Conservation (phyloP, 1,140 invertebrate species). For the Rhopalosiphum padi region DNA sequence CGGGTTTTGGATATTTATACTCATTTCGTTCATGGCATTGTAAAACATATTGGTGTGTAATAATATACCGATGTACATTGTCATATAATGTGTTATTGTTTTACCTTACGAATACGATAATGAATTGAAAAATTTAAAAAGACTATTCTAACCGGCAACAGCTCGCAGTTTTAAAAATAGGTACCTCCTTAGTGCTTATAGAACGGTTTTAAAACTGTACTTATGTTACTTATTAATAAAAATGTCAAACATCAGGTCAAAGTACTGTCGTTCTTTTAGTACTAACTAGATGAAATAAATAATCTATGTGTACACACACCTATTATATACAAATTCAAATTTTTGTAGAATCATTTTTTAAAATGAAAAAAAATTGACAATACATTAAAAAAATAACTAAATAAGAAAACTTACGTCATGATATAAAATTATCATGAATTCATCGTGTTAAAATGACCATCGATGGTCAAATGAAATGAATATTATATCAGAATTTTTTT, state of each 20-base stretch:
- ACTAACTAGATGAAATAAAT: too few relatives aligned
- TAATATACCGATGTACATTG: background rate
- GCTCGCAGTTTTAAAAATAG: background rate
- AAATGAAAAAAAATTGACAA: background rate
- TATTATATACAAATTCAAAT: background rate
- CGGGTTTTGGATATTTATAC: background rate
- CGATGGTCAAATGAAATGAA: background rate
- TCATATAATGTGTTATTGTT: background rate
- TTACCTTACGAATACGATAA: background rate
- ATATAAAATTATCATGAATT: background rate
- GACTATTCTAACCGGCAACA: background rate
- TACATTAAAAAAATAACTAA: too few relatives aligned
- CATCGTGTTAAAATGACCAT: background rate
- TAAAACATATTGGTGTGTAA: background rate
- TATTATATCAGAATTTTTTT: background rate
- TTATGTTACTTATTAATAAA: background rate
- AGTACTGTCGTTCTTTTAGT: background rate
- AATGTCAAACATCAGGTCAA: background rate
- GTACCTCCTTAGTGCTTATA: background rate
- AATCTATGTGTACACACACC: too few relatives aligned
- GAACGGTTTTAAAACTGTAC: too few relatives aligned
- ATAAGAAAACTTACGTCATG: background rate
- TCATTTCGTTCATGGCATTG: background rate
- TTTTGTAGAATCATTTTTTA: background rate
- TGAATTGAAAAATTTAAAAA: background rate